Evolutionary conservation across 2,113 vertebrate species (phyloP).

Genomic region (Platysternon megacephalum): DNA sequence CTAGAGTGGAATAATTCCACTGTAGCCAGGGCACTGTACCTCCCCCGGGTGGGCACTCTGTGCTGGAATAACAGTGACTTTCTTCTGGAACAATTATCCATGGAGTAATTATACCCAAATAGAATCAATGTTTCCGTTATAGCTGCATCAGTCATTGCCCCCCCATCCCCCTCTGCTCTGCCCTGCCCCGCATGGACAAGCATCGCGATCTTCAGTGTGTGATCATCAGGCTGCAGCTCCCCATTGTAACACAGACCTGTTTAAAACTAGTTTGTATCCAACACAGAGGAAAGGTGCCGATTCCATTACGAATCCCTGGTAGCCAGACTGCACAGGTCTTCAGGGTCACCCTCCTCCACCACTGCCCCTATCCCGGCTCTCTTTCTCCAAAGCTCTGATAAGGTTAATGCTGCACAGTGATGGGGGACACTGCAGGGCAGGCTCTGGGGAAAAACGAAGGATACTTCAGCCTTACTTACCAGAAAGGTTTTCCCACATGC

Average conservation of each 20-base stretch:
- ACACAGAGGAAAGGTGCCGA: background rate
- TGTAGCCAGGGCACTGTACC: background rate
- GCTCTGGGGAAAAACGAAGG: background rate
- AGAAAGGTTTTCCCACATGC: background rate
- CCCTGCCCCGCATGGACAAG: rapidly evolving
- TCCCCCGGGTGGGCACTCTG: background rate
- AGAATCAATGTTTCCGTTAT: background rate
- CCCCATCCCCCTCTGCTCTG: too few relatives aligned
- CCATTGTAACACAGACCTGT: background rate
- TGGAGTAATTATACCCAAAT: background rate
- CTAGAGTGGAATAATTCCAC: background rate
- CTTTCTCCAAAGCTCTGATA: background rate
- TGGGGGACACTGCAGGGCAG: background rate
- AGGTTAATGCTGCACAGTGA: background rate
- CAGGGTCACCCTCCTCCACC: background rate
- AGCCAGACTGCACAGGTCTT: background rate
- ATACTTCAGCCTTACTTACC: background rate
- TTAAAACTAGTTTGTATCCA: background rate
- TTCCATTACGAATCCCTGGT: background rate
- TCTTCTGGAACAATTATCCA: background rate
- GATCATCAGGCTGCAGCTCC: background rate
- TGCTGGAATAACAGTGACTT: background rate
- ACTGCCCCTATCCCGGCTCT: too few relatives aligned
- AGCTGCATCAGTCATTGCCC: background rate
- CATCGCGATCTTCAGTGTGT: background rate